Percentiles rank a stretch among this genome's conserved stretches.
Evolutionary conservation across 2,797 vertebrate species (phyloP).

Genomic region (Forpus xanthops): DNA sequence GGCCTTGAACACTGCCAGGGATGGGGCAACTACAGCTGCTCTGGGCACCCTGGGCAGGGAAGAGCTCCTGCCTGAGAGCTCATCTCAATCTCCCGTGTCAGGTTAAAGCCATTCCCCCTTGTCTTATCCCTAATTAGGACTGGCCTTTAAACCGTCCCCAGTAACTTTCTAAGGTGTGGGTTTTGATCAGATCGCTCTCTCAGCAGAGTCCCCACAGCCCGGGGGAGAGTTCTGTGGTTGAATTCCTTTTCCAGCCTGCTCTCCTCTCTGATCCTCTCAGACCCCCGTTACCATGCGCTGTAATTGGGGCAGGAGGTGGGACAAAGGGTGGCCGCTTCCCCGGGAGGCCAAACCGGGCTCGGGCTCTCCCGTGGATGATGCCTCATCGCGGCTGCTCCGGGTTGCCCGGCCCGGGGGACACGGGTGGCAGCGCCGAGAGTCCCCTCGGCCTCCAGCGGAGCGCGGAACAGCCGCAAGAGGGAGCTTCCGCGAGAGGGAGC

Average conservation of each 20-base stretch:
- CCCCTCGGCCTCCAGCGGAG: background rate
- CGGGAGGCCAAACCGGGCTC: background rate
- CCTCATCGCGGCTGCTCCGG: background rate
- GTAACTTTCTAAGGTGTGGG: background rate
- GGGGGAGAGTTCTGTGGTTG: background rate
- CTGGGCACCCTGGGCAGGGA: background rate
- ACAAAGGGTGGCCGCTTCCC: rapidly evolving
- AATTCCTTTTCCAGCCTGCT: background rate
- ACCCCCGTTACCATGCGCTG: rapidly evolving
- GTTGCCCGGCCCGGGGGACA: background rate
- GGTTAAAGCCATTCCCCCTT: background rate
- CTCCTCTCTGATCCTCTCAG: rapidly evolving
- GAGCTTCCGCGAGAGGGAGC: too few relatives aligned
- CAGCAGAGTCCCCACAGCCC: rapidly evolving
- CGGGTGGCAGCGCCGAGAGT: background rate
- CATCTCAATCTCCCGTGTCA: background rate
- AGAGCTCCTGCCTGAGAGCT: background rate
- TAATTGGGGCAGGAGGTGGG: rapidly evolving
- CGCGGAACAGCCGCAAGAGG: background rate
- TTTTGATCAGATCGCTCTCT: background rate
- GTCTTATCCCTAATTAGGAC: background rate
- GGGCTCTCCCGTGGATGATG: background rate
- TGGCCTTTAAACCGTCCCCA: rapidly evolving
- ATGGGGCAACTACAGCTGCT: background rate
- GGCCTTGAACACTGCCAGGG: too few relatives aligned